phyloP scores from a whole-genome alignment of 1,140 invertebrate genomes.

The Pomacea maculata region DNA sequence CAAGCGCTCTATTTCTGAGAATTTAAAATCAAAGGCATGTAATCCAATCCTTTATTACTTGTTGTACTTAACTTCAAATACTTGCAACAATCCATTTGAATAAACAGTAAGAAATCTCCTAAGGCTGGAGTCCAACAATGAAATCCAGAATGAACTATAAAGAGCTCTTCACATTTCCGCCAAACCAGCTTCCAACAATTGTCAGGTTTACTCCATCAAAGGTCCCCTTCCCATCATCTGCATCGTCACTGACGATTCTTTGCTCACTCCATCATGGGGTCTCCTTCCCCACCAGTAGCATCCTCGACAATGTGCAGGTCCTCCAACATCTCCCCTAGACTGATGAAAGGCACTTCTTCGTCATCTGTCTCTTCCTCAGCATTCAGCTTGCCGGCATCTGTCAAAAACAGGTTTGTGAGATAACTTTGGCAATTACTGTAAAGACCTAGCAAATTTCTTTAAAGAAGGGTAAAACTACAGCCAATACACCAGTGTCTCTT shows the following conservation, averaged over 20 bases:
- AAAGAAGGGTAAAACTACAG: neutral
- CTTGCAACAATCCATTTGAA: too few relatives aligned
- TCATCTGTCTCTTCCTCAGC: slow-evolving; percentile 69
- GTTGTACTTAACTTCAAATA: too few relatives aligned
- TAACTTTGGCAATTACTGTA: neutral
- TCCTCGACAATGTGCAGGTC: slow-evolving; percentile 75
- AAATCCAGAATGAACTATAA: too few relatives aligned
- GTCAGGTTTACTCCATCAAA: too few relatives aligned
- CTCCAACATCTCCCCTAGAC: slow-evolving; percentile 97
- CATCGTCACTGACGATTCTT: neutral
- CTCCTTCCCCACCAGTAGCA: slow-evolving; percentile 62
- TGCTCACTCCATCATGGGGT: slow-evolving; percentile 57
- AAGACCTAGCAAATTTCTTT: neutral
- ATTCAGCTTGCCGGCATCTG: slow-evolving; percentile 64
- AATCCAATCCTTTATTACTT: too few relatives aligned
- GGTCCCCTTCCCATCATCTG: neutral
- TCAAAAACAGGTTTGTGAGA: neutral
- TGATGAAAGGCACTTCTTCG: slow-evolving; percentile 81
- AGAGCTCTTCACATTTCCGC: too few relatives aligned
- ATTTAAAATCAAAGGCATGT: too few relatives aligned
- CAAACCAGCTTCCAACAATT: too few relatives aligned
- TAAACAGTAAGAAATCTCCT: too few relatives aligned
- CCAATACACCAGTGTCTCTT: neutral
- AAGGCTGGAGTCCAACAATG: too few relatives aligned
- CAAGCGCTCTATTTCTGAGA: too few relatives aligned